Evolutionary conservation across 2,797 vertebrate species (phyloP), one percentile per base, ranked within the genome.

Genomic region (Varecia variegata): DNA sequence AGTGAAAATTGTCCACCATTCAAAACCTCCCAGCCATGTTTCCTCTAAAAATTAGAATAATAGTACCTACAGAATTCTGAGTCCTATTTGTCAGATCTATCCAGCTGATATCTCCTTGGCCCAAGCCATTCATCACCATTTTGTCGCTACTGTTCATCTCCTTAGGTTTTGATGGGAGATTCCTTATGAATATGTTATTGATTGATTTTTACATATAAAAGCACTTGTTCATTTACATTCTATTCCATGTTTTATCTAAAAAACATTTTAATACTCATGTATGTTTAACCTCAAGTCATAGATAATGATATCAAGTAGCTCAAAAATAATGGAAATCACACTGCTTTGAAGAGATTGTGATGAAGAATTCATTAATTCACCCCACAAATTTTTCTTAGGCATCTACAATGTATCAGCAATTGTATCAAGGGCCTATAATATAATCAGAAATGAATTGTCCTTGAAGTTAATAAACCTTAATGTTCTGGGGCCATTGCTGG

Each of bases 361-460:
- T 93, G 54, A 95, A 93, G 56, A 95, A 97, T 79, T 92, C 60
- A 92, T 93, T n/a, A 92, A 77, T 68, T 86, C 38, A 68, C 45
- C 54, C 60, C 15, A 86, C 50, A 88, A 79, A 62, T 76, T 76
- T 89, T 77, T 30, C 50, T 67, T 67, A 23, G 83, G 45, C 18
- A 87, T 68, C 25, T 45, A 79, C 12, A 70, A 27, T 86, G 21
- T 20, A 74, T 92, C 20, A 85, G 47, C 47, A 85, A 45, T 68
- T 94, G 43, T 79, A 40, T 74, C 62, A 82, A 77, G 15, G n/a
- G 15, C 30, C 50, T 45, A 1, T n/a, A 77, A 71, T 73, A 76
- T 0, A 95, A 74, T 73, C 32, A 92, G 40, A 92, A 87, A 40
- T 56, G 25, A 95, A 88, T 1, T 43, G 10, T 38, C 76, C 54